Evolutionary conservation across 2,888 invertebrate genomes (phyloP).

Genomic region (Copidosoma aretas): DNA sequence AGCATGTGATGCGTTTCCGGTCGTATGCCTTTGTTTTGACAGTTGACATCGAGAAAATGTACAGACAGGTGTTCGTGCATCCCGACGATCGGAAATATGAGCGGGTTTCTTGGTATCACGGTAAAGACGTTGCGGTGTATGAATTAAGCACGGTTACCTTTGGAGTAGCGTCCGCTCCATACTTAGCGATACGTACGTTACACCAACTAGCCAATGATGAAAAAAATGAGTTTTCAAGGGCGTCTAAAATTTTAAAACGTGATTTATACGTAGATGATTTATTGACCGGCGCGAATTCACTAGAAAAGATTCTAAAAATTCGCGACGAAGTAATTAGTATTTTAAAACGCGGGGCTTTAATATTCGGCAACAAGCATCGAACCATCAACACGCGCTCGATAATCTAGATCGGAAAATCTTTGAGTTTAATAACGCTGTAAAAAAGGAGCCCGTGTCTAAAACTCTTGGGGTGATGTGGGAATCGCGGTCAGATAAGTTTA

Average conservation of each 20-base stretch:
- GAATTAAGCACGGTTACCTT: too few species aligned
- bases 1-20: conserved; percentile 11
- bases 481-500: neutral
- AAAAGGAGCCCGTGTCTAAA: neutral
- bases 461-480: conserved; percentile 3
- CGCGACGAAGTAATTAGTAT: conserved; percentile 42
- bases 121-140: too few species aligned
- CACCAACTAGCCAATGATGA: conserved; percentile 38
- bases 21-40: neutral
- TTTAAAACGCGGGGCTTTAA: conserved; percentile 43
- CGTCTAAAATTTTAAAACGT: conserved; percentile 29
- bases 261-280: conserved; percentile 51
- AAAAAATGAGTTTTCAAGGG: conserved; percentile 35
- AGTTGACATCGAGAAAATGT: too few species aligned
- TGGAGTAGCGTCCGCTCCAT: too few species aligned
- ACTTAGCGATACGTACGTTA: too few species aligned
- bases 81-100: neutral
- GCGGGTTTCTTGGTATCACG: too few species aligned
- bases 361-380: conserved; percentile 11
- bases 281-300: conserved; percentile 40
- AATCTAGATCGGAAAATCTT: neutral
- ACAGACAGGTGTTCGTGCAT: too few species aligned
- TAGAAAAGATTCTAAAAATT: conserved; percentile 34
- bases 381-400: neutral
- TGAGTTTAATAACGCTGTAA: neutral